These are phyloP conservation scores for Zaprionus nigranus DNA, from an alignment of 1,140 invertebrate species.

Conservation along the genomic window DNA sequence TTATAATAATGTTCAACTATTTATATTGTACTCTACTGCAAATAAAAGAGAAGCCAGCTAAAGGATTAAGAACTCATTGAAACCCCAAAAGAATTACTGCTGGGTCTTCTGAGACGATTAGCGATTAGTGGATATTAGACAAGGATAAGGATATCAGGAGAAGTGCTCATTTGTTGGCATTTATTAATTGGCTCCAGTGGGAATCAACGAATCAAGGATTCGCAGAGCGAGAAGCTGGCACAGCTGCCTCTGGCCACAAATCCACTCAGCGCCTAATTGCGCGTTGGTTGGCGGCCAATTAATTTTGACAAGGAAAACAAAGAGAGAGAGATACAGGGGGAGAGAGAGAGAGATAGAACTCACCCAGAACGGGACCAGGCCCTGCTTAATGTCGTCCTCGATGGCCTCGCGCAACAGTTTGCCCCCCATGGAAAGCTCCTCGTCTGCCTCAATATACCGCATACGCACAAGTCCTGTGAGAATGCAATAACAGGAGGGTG, in stretches of 20 bases:
- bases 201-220: conserved; percentile 41
- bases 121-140: background rate
- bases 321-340: background rate
- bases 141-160: background rate
- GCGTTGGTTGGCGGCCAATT: conserved; percentile 62
- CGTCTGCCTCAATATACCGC: conserved; percentile 95
- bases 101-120: background rate
- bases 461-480: conserved; percentile 93
- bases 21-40: background rate
- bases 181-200: conserved; percentile 75
- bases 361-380: conserved; percentile 98
- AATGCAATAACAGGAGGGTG: background rate
- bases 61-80: conserved; percentile 1
- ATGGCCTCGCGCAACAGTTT: conserved; percentile 92
- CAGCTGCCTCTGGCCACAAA: conserved; percentile 52
- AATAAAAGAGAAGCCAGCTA: background rate
- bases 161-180: conserved; percentile 29
- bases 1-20: too few species aligned
- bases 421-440: conserved; percentile 93
- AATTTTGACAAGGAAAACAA: conserved; percentile 67
- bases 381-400: conserved; percentile 92
- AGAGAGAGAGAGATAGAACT: conserved; percentile 67
- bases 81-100: background rate
- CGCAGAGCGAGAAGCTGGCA: background rate
- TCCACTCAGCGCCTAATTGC: conserved; percentile 55